Conservation (phyloP, 2,113 vertebrate species). For the Bostrychus sinensis region DNA sequence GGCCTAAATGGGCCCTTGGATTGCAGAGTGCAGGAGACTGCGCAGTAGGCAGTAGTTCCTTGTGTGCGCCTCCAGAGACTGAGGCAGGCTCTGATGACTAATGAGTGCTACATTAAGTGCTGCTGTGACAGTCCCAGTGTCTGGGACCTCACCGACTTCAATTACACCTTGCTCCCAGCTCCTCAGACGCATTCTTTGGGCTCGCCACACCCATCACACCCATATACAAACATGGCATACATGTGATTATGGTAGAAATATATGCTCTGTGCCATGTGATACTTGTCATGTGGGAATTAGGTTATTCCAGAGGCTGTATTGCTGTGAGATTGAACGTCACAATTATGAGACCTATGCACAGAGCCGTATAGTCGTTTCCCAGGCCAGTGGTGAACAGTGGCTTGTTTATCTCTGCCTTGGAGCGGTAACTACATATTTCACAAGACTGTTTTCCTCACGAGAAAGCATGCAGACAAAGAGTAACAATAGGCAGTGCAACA, state of each 20-base stretch:
- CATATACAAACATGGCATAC: conserved; percentile 31
- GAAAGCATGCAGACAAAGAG: neutral
- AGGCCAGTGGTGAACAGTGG: neutral
- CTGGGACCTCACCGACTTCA: conserved; percentile 55
- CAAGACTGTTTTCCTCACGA: conserved; percentile 5
- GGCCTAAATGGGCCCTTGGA: conserved; percentile 41
- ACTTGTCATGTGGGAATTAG: conserved; percentile 39
- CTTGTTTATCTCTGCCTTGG: conserved; percentile 20
- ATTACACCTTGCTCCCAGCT: conserved; percentile 35
- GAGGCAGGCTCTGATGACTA: conserved; percentile 56
- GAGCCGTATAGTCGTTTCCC: conserved; percentile 16
- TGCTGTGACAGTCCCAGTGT: conserved; percentile 59
- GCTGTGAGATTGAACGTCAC: neutral
- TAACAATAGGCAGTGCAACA: too few relatives aligned
- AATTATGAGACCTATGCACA: conserved; percentile 39
- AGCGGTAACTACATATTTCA: conserved; percentile 11
- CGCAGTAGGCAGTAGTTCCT: conserved; percentile 42
- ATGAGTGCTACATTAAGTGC: conserved; percentile 61
- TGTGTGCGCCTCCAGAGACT: conserved; percentile 39
- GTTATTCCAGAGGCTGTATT: conserved; percentile 29
- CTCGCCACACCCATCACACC: conserved; percentile 16
- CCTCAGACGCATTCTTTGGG: conserved; percentile 15
- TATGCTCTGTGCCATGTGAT: conserved; percentile 37
- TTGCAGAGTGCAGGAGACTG: conserved; percentile 48
- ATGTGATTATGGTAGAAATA: conserved; percentile 39